A percentile compares a stretch with the other conserved stretches of the same genome.
These are phyloP conservation scores for Andrena bucephala DNA, from an alignment of 2,888 invertebrate genomes.

Conservation along the genomic window DNA sequence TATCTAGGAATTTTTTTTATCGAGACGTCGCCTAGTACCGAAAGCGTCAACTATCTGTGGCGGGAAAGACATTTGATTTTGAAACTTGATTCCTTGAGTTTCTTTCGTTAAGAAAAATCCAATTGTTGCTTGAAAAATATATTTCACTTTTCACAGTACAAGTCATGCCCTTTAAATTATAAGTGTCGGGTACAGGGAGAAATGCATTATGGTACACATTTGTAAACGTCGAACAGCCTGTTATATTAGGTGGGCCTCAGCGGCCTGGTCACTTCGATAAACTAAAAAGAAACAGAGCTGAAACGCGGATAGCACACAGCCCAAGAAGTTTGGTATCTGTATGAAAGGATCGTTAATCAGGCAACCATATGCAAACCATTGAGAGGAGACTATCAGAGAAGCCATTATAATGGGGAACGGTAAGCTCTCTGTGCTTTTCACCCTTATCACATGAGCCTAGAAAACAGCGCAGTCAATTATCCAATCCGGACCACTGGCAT, in stretches of 20 bases:
- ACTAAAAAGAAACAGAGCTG: conserved; percentile 92
- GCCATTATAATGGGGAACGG: conserved; percentile 95
- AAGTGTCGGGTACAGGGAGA: conserved; percentile 5
- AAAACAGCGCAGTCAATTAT: conserved; percentile 52
- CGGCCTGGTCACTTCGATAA: conserved; percentile 87
- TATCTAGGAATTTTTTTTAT: too few species aligned
- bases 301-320: conserved; percentile 89
- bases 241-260: conserved; percentile 77
- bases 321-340: conserved; percentile 92
- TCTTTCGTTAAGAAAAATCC: neutral
- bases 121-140: conserved; percentile 35
- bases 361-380: conserved; percentile 95
- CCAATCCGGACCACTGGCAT: neutral
- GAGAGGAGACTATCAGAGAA: conserved; percentile 92
- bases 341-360: conserved; percentile 92
- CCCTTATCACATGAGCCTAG: conserved; percentile 91
- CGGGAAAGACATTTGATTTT: conserved; percentile 4
- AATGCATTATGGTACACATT: conserved; percentile 8
- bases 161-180: conserved; percentile 5
- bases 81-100: neutral
- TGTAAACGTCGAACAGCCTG: neutral
- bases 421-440: conserved; percentile 93
- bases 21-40: too few species aligned
- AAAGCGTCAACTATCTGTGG: neutral
- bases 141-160: conserved; percentile 26